phyloP scores from a whole-genome alignment of 2,888 invertebrate species.

The Molorchus minor region DNA sequence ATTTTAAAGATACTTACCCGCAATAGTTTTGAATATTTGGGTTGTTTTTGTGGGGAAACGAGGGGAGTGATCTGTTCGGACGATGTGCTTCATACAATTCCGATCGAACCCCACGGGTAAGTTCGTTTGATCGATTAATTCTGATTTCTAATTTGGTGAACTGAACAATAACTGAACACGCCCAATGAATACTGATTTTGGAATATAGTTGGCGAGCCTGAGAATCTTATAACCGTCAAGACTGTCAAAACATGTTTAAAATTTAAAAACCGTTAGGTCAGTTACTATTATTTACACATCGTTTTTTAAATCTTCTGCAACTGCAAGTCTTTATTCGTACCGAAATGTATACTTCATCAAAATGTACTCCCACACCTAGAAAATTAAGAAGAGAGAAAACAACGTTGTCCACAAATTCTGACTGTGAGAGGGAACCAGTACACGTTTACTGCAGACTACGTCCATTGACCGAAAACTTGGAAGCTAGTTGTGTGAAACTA shows the following conservation, averaged over 20 bases:
- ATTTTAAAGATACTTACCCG: no score
- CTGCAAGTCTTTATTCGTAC: no score
- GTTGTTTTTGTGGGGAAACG: no score
- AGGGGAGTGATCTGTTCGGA: no score
- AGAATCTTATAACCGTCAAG: not conserved
- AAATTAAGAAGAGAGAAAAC: conserved; percentile 54
- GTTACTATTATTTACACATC: not conserved
- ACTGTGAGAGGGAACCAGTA: conserved; percentile 71
- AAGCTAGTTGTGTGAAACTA: conserved; percentile 73
- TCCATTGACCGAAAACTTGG: conserved; percentile 74
- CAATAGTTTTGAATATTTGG: no score
- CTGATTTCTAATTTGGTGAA: no score
- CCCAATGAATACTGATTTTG: no score
- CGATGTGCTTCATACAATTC: no score
- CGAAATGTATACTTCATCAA: conserved; percentile 49
- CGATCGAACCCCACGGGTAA: no score
- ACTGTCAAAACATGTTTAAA: conserved; percentile 1
- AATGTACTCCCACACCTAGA: conserved; percentile 47
- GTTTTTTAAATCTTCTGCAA: conserved; percentile 9
- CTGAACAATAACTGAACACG: no score
- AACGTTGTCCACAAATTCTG: conserved; percentile 49
- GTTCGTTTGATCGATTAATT: no score
- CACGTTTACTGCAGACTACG: conserved; percentile 90
- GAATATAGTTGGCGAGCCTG: not conserved
- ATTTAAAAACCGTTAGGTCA: conserved; percentile 13